phyloP scores from a whole-genome alignment of 2,888 invertebrate species.

The Gerosis bhagava region DNA sequence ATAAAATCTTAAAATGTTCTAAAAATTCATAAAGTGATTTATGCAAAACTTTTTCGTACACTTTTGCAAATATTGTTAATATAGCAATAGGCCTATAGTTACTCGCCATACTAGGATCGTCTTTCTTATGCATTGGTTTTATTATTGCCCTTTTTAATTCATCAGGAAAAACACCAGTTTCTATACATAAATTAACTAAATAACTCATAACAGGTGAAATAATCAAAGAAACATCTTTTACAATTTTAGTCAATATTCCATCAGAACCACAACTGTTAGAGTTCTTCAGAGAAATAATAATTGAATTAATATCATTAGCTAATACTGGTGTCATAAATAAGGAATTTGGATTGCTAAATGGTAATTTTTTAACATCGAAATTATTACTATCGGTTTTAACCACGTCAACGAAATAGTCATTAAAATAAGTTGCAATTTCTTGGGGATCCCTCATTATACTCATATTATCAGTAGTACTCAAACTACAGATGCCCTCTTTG shows the following conservation, averaged over 20 bases:
- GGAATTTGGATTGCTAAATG: no score
- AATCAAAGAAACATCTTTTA: background rate
- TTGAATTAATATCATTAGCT: conserved; percentile 7
- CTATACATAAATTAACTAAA: background rate
- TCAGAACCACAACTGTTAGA: background rate
- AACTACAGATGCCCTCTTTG: no score
- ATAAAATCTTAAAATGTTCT: background rate
- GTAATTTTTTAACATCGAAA: no score
- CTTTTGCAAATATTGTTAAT: conserved; percentile 1
- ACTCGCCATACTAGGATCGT: background rate
- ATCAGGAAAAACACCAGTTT: conserved; percentile 4
- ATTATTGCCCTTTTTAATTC: conserved; percentile 3
- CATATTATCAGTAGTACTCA: no score
- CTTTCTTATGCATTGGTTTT: conserved; percentile 3
- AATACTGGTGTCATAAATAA: no score
- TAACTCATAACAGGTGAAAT: conserved; percentile 1
- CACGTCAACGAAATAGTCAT: no score
- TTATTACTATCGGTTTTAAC: background rate
- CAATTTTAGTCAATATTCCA: background rate
- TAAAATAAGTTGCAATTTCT: no score
- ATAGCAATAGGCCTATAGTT: conserved; percentile 4
- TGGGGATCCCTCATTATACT: background rate
- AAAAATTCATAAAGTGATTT: background rate
- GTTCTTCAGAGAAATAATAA: no score
- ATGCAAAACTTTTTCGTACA: conserved; percentile 3